Evolutionary conservation across 64 coral and sea anemone species (phyloP), one percentile per base, ranked within the genome.

Genomic region (Dendrophyllia cribrosa): DNA sequence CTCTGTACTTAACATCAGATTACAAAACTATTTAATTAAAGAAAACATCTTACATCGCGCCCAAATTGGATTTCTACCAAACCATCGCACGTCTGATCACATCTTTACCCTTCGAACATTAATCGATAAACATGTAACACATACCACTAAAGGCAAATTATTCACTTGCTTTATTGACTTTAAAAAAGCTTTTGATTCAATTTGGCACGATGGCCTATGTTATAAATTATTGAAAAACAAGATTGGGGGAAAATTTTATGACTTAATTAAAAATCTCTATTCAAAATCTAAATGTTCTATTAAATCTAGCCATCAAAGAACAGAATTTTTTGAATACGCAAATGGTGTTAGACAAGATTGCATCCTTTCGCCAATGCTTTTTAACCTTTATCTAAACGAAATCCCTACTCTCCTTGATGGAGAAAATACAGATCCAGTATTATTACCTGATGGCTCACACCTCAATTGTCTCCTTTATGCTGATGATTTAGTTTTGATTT

Each of bases 151-250:
- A 9, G 62, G 59, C 7, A 85, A 85, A 66, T 15, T 85, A 3
- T 66, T 26, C 10, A 48, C 43, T 5, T 85, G 82, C 47, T 45
- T 85, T 53, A 51, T 66, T 50, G 25, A 85, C 21, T 85, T 85
- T 26, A 66, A 68, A 85, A 85, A 49, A 34, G 82, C 82, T 66
- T 85, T 85, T 48, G 82, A 85, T 85, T 85, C 62, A 9, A 62
- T 85, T 15, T 66, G 60, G 59, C 61, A 66, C 16, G 34, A 1
- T 48, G 82, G 50, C 5, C 24, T 64, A 43, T 63, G 46, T 20
- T 78, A 22, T 25, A 72, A 72, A 72, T 72, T 72, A 72, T 72
- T 72, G 17, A 72, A 45, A 22, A 25, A 72, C 7, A 9, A 17
- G 43, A 25, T 72, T 22, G 70, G 43, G 7, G 70, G 70, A 72